A percentile compares a stretch with the other conserved stretches of the same genome.
Conservation (phyloP, 2,797 vertebrate species). For the Lacerta bilineata region DNA sequence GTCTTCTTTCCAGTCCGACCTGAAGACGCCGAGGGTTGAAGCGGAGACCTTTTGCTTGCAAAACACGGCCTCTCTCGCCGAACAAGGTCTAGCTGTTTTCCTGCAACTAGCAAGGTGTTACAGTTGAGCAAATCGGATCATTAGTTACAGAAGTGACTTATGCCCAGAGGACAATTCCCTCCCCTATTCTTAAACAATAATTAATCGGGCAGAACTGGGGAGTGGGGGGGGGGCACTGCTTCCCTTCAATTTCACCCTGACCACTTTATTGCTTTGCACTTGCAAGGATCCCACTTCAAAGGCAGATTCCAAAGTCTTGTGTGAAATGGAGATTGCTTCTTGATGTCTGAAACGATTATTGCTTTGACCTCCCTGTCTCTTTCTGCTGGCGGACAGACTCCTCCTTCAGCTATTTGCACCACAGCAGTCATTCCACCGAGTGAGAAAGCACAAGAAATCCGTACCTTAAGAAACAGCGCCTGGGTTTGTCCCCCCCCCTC, state of each 20-base stretch:
- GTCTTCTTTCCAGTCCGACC: too few relatives aligned
- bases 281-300: neutral
- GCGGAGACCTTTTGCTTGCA: too few relatives aligned
- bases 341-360: neutral
- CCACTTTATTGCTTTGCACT: neutral
- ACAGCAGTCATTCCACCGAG: too few relatives aligned
- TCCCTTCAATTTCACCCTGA: neutral
- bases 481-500: too few relatives aligned
- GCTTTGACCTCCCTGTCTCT: neutral
- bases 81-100: too few relatives aligned
- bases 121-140: neutral
- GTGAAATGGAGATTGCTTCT: neutral
- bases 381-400: too few relatives aligned
- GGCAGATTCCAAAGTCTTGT: neutral
- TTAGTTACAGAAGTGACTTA: neutral
- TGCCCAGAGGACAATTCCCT: neutral
- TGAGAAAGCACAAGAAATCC: too few relatives aligned
- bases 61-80: too few relatives aligned
- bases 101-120: neutral
- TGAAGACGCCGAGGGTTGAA: too few relatives aligned
- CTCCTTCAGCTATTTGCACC: too few relatives aligned
- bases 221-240: neutral
- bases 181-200: neutral
- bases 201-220: slow-evolving; percentile 28
- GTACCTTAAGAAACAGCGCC: too few relatives aligned